Percentiles rank a stretch among this genome's conserved stretches.
These are phyloP conservation scores for Aleiodes sp. DNA, from an alignment of 1,140 invertebrate species.

Conservation along the genomic window DNA sequence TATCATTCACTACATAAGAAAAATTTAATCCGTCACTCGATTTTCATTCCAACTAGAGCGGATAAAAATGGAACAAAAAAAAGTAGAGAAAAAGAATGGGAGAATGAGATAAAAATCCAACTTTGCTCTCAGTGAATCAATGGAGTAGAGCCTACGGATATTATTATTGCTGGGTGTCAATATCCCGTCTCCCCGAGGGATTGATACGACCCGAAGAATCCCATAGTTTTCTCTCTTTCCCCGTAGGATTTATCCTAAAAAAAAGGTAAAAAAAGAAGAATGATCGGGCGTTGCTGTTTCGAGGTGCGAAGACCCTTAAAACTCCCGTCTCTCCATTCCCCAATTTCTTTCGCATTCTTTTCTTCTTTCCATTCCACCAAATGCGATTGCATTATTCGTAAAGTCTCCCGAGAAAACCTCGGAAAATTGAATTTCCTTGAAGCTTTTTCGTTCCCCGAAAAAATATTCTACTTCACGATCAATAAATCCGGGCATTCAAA, in stretches of 20 bases:
- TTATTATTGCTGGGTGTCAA: constrained; percentile 47
- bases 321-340: constrained; percentile 34
- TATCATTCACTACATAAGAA: too few species aligned
- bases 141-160: constrained; percentile 39
- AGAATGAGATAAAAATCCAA: too few species aligned
- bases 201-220: constrained; percentile 17
- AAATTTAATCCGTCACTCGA: background rate
- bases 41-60: too few species aligned
- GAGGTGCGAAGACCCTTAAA: constrained; percentile 3
- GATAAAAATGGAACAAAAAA: too few species aligned
- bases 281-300: background rate
- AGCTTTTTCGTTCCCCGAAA: background rate
- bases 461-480: background rate
- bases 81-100: too few species aligned
- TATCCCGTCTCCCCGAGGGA: constrained; percentile 37
- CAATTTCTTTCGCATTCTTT: background rate
- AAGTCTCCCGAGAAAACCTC: background rate
- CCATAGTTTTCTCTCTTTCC: background rate
- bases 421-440: constrained; percentile 21
- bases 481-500: too few species aligned
- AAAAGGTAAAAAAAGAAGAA: background rate
- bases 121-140: constrained; percentile 44
- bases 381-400: constrained; percentile 21
- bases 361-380: constrained; percentile 9
- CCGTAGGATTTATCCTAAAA: background rate